Evolutionary conservation across 2,113 vertebrate species (phyloP).

Genomic region (Egretta garzetta): DNA sequence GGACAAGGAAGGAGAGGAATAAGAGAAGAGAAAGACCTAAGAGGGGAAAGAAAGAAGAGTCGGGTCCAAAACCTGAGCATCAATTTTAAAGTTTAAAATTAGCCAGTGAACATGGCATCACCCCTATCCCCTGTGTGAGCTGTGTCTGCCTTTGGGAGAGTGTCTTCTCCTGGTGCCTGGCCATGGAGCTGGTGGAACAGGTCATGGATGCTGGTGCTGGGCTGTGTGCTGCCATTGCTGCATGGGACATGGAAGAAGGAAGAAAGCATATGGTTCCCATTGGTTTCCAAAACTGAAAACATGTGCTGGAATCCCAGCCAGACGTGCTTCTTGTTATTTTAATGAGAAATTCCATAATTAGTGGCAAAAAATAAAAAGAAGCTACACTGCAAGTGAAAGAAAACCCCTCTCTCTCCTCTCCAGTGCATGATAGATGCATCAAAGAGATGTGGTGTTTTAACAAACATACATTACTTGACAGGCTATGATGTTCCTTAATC

Average conservation of each 20-base stretch:
- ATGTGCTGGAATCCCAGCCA: slow-evolving; percentile 10
- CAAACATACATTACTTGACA: not conserved
- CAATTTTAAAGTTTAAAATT: not conserved
- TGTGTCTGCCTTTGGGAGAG: not conserved
- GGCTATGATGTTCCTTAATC: not conserved
- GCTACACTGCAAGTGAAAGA: not conserved
- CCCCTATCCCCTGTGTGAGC: accelerated
- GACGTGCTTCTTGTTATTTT: slow-evolving; percentile 48
- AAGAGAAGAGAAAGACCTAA: not conserved
- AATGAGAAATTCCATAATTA: slow-evolving; percentile 65
- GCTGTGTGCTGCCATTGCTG: not conserved
- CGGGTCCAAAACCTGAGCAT: not conserved
- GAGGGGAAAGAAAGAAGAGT: not conserved
- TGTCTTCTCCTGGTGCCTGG: accelerated
- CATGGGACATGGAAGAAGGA: not conserved
- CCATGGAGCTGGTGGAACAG: not conserved
- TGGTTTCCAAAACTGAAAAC: slow-evolving; percentile 48
- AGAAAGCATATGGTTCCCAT: slow-evolving; percentile 43
- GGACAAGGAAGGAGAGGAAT: not conserved
- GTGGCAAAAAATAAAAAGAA: slow-evolving; percentile 32
- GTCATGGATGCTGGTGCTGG: not conserved
- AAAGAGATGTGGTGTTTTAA: slow-evolving; percentile 25
- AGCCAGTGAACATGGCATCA: accelerated
- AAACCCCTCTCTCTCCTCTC: not conserved
- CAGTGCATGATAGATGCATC: not conserved